Base-by-base conservation (phyloP, 2,888 invertebrate genomes). In the Cantharis rufa region DNA sequence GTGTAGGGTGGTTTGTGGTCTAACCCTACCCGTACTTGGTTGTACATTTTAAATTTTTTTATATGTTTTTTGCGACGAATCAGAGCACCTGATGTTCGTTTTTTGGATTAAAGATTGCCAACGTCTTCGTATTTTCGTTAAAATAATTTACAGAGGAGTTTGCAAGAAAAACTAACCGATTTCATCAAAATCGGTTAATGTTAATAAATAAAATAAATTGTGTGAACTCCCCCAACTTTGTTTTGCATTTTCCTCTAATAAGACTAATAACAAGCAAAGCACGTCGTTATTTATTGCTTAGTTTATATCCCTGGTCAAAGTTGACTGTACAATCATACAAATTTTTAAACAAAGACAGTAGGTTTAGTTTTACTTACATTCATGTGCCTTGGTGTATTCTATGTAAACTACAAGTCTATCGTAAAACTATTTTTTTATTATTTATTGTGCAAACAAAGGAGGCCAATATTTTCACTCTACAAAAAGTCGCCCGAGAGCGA, bases 311-410 rank as follows among this genome's bases (percentile, higher is more conserved):
- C 13, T 48, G 48, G 48, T 48, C n/a, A 48, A 48, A 32, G 32
- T 48, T 48, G 48, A 48, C 48, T 48, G 48, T 48, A 48, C 48
- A 48, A 48, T 48, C 48, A 48, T n/a, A 48, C 48, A 48, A 48
- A 48, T n/a, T 48, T 32, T 48, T 48, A 48, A 48, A 48, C n/a
- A 48, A 48, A 66, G 66, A 72, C 64, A 66, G 32, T 66, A 72
- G 66, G 48, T 48, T 63, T 72, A 72, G 72, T 15, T 73, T 69
- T 70, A 70, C 62, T 74, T 32, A 70, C 64, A 24, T 74, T 70
- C 74, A 74, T 74, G 74, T 74, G 74, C 74, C 74, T 74, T 74
- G 62, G 62, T 70, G 69, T 74, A 74, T 64, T 73, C 63, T 74
- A 69, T 66, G 28, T 15, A 24, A 73, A 63, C 70, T 48, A 32